A percentile compares a stretch with the other conserved stretches of the same genome.
Evolutionary conservation across 2,797 vertebrate genomes (phyloP).

Genomic region (Onychomys arenicola): DNA sequence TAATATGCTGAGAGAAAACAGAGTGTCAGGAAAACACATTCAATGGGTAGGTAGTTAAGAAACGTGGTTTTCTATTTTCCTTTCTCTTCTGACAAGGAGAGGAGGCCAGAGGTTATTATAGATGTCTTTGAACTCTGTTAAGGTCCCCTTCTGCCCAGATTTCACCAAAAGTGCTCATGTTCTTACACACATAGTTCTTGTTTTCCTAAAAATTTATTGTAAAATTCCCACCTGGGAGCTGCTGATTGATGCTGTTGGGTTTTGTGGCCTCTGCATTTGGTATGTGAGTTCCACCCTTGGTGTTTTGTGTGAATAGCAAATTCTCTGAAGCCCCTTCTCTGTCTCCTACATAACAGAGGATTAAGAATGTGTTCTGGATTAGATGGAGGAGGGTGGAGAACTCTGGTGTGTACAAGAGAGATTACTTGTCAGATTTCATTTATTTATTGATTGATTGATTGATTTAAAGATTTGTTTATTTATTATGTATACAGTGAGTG

Average conservation of each 20-base stretch:
- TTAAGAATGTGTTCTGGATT: slow-evolving; percentile 32
- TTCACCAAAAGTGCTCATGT: slow-evolving; percentile 1
- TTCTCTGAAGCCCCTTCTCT: background rate
- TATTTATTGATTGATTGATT: too few relatives aligned
- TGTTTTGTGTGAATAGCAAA: slow-evolving; percentile 61
- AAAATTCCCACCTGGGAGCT: slow-evolving; percentile 31
- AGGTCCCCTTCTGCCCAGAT: slow-evolving; percentile 38
- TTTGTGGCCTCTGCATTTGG: slow-evolving; percentile 60
- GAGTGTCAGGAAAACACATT: slow-evolving; percentile 41
- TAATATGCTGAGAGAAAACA: background rate
- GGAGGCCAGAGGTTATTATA: background rate
- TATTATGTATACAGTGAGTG: too few relatives aligned
- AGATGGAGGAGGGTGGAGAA: slow-evolving; percentile 28
- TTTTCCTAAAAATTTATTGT: slow-evolving; percentile 61
- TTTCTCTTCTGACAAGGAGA: slow-evolving; percentile 38
- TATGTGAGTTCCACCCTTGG: slow-evolving; percentile 22
- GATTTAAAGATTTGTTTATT: too few relatives aligned
- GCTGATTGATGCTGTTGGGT: slow-evolving; percentile 60
- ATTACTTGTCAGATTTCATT: slow-evolving; percentile 66
- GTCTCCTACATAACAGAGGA: background rate
- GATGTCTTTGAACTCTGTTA: slow-evolving; percentile 63
- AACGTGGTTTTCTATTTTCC: slow-evolving; percentile 32
- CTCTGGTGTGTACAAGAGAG: slow-evolving; percentile 40
- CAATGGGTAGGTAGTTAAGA: slow-evolving; percentile 39
- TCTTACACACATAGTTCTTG: slow-evolving; percentile 35